Conservation (phyloP, 2,888 invertebrate genomes). For the Octodonta nipae region DNA sequence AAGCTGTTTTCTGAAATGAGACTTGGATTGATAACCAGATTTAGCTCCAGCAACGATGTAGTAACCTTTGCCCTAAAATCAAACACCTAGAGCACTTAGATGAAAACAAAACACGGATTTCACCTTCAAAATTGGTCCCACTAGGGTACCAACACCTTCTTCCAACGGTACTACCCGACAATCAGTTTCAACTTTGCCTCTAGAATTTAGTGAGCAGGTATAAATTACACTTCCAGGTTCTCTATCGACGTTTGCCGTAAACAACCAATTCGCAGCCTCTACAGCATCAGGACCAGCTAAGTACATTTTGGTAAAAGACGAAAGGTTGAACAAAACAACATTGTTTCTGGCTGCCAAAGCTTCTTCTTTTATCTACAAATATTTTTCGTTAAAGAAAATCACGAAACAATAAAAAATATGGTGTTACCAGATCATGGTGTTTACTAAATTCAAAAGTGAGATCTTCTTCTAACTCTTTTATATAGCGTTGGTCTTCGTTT, state of each 20-base stretch:
- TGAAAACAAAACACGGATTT: no score
- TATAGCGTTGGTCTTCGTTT: constrained; percentile 55
- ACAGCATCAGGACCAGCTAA: constrained; percentile 72
- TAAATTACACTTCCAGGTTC: constrained; percentile 54
- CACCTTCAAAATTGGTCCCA: constrained; percentile 55
- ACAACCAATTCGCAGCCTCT: constrained; percentile 69
- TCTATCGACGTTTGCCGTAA: constrained; percentile 59
- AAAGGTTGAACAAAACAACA: constrained; percentile 74
- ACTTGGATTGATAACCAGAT: constrained; percentile 59
- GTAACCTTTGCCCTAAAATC: constrained; percentile 54
- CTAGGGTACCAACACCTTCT: constrained; percentile 47
- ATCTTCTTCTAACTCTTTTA: constrained; percentile 57
- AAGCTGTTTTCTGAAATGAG: constrained; percentile 58
- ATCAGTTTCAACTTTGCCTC: constrained; percentile 75
- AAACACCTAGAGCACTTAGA: no score
- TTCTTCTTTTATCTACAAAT: constrained; percentile 66
- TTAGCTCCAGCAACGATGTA: constrained; percentile 75
- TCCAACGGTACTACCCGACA: constrained; percentile 55
- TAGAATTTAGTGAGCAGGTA: constrained; percentile 65
- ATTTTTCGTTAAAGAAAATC: no score
- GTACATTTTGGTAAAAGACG: constrained; percentile 80
- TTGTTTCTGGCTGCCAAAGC: constrained; percentile 64
- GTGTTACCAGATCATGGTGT: constrained; percentile 65
- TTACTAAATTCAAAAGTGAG: constrained; percentile 69
- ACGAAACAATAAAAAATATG: no score